phyloP scores from a whole-genome alignment of 2,888 invertebrate genomes.

The Aspidapion aeneum region DNA sequence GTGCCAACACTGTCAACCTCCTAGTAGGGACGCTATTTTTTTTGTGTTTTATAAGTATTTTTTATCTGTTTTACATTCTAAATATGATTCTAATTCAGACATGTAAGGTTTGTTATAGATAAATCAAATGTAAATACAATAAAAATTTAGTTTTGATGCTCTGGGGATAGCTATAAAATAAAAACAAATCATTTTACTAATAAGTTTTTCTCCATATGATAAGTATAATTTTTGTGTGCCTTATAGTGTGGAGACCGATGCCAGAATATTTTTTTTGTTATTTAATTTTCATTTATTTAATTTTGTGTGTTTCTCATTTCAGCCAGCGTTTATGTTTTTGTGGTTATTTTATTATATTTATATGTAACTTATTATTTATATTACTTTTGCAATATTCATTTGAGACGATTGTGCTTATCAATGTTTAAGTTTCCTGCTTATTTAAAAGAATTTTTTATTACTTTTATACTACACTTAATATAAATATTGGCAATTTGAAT shows the following conservation, averaged over 20 bases:
- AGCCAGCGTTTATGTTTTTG: conserved; percentile 47
- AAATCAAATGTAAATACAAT: no score
- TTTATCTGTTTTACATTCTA: no score
- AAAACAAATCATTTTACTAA: no score
- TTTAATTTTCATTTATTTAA: conserved; percentile 49
- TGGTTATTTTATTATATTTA: conserved; percentile 52
- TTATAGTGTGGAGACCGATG: conserved; percentile 41
- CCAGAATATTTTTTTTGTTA: conserved; percentile 45
- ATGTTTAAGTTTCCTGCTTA: conserved; percentile 12
- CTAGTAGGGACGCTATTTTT: no score
- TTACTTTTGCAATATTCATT: conserved; percentile 43
- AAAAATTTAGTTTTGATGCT: no score
- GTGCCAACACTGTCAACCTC: no score
- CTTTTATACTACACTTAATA: not conserved
- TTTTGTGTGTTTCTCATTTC: conserved; percentile 47
- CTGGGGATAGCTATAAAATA: no score
- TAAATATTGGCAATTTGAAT: not conserved
- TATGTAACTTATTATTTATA: conserved; percentile 53
- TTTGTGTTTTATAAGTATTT: no score
- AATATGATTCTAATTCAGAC: no score
- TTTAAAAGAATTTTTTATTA: not conserved
- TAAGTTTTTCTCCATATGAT: conserved; percentile 18
- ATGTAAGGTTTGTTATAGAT: no score
- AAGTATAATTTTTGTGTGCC: conserved; percentile 29
- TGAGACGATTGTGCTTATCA: conserved; percentile 46